phyloP scores from a whole-genome alignment of 1,140 invertebrate species.

The Lamellibrachia luymesi region DNA sequence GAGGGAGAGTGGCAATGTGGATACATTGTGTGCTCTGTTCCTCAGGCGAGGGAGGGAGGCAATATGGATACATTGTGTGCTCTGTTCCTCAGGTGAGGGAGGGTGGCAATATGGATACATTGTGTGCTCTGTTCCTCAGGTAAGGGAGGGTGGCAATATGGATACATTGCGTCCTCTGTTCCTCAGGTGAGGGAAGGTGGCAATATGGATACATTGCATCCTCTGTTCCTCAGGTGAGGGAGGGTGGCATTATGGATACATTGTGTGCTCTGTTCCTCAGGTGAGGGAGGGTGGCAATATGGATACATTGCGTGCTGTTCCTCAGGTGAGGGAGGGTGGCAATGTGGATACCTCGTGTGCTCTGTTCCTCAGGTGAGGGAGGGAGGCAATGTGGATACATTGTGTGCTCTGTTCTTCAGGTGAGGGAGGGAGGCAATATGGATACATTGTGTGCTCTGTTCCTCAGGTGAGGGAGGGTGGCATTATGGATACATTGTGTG shows the following conservation, averaged over 20 bases:
- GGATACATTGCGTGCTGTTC: too few species aligned
- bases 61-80: constrained; percentile 68
- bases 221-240: too few species aligned
- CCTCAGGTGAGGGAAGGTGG: background rate
- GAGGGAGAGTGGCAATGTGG: too few species aligned
- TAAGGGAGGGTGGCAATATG: too few species aligned
- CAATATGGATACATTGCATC: background rate
- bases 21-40: constrained; percentile 78
- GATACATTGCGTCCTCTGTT: constrained; percentile 78
- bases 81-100: constrained; percentile 62
- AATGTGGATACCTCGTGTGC: too few species aligned
- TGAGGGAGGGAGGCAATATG: too few species aligned
- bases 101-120: constrained; percentile 52
- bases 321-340: too few species aligned
- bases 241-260: background rate
- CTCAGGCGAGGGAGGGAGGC: too few species aligned
- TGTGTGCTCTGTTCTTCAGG: constrained; percentile 73
- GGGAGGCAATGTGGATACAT: too few species aligned
- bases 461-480: too few species aligned
- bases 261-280: background rate
- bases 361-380: too few species aligned
- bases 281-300: too few species aligned
- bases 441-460: constrained; percentile 78
- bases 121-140: constrained; percentile 73
- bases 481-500: constrained; percentile 65